Evolutionary conservation across 2,113 vertebrate genomes (phyloP), one percentile per base, ranked within the genome.

Genomic region (Sylvilagus bachmani): DNA sequence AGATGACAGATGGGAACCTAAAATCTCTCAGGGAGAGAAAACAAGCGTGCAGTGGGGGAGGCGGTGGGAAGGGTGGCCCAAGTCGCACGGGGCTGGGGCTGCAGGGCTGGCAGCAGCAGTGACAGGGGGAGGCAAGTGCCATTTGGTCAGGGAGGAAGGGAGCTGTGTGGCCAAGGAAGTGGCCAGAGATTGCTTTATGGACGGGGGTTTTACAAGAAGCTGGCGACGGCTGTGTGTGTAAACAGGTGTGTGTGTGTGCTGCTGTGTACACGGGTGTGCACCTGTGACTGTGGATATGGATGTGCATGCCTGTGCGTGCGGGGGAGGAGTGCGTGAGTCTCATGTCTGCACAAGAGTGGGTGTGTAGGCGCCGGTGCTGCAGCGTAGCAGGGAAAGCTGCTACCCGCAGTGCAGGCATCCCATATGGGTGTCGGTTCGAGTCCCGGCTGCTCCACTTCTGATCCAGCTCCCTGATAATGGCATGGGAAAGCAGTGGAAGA

Each of bases 1-100:
- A 94, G 78, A 38, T 58, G 91, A 95, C 90, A 96, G 85, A 95
- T 97, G 94, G 94, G 93, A 97, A 97, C 92, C 89, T 95, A 94
- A 96, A 89, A 94, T 95, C 17, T 1, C 85, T 58, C 78, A 89
- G 94, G 81, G 87, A 97, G 93, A 91, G 92, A 95, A 96, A 95
- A 96, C 31, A 91, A 93, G 81, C 55, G 0, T 31, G 19, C 25
- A 36, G 73, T 17, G 3, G 73, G 71, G 75, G 73, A 38, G 51
- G 58, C 78, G 55, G 81, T 80, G 31, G 80, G 38, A 44, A 61
- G 75, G 49, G 67, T 61, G 5, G 80, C n/a, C 29, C 31, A n/a
- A 16, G 27, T 92, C 36, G 19, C 64, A 31, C 22, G 27, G n/a
- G 29, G 17, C 5, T 38, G 44, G 24, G 44, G 44, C 44, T 44